These are phyloP conservation scores for Philopedon plagiatum DNA, from an alignment of 2,888 invertebrate genomes.

Conservation along the genomic window DNA sequence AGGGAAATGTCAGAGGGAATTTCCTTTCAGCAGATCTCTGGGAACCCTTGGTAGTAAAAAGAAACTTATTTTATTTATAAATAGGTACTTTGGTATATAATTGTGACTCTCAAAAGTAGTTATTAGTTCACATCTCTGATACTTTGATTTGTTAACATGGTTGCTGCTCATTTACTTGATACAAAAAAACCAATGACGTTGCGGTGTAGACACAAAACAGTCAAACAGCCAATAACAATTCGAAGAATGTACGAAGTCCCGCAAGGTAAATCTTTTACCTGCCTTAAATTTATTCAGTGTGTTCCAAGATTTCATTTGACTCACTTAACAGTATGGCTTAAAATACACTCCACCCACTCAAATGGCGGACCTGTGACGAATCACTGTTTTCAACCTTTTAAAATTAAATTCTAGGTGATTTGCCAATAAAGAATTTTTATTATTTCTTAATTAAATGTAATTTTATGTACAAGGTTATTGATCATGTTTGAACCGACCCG, in stretches of 20 bases:
- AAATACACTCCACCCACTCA: conserved; percentile 21
- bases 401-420: conserved; percentile 1
- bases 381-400: background rate
- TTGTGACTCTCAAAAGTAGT: no score
- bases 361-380: conserved; percentile 12
- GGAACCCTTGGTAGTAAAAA: no score
- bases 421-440: background rate
- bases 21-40: no score
- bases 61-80: no score
- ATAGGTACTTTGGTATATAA: no score
- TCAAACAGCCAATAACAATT: background rate
- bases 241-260: background rate
- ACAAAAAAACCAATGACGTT: no score
- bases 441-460: background rate
- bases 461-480: background rate
- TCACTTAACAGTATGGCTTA: conserved; percentile 16
- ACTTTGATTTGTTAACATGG: no score
- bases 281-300: background rate
- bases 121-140: no score
- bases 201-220: no score
- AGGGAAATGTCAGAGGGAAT: no score
- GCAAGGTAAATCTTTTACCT: conserved; percentile 17
- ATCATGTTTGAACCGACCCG: background rate
- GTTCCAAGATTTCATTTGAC: conserved; percentile 7
- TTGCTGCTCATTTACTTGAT: no score